Conservation (phyloP, 1,140 invertebrate species). For the Lucilia sericata region DNA sequence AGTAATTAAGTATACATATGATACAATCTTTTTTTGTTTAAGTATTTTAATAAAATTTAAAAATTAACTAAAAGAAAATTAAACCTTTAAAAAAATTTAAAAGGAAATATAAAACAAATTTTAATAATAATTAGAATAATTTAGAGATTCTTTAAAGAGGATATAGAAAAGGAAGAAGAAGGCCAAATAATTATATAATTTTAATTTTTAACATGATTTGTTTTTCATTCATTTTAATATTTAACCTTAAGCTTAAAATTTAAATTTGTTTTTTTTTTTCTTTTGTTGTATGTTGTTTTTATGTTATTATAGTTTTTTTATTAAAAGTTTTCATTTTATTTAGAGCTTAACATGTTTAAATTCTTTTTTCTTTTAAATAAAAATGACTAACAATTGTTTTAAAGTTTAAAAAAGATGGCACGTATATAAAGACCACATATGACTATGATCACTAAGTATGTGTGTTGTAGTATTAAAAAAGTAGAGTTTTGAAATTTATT, state of each 20-base stretch:
- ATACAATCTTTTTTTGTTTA: neutral
- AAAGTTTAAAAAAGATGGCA: constrained; percentile 44
- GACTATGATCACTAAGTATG: constrained; percentile 39
- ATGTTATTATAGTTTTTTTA: constrained; percentile 6
- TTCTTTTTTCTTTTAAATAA: constrained; percentile 22
- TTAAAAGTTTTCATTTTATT: neutral
- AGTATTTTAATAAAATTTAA: neutral
- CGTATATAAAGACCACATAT: constrained; percentile 40
- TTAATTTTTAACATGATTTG: neutral
- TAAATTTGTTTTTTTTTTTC: constrained; percentile 10
- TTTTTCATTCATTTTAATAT: neutral
- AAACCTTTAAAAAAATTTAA: neutral
- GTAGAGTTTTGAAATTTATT: neutral
- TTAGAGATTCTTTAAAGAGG: neutral
- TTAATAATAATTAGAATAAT: neutral
- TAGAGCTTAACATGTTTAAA: constrained; percentile 13
- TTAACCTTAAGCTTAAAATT: constrained; percentile 17
- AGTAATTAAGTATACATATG: neutral
- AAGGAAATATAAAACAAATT: neutral
- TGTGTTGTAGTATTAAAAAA: neutral
- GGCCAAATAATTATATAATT: neutral
- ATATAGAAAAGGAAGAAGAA: neutral
- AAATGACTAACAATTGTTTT: constrained; percentile 40
- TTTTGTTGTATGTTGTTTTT: constrained; percentile 19
- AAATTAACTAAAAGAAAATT: no score